phyloP scores from a whole-genome alignment of 2,797 vertebrate species.

The Sebastes nivosus region DNA sequence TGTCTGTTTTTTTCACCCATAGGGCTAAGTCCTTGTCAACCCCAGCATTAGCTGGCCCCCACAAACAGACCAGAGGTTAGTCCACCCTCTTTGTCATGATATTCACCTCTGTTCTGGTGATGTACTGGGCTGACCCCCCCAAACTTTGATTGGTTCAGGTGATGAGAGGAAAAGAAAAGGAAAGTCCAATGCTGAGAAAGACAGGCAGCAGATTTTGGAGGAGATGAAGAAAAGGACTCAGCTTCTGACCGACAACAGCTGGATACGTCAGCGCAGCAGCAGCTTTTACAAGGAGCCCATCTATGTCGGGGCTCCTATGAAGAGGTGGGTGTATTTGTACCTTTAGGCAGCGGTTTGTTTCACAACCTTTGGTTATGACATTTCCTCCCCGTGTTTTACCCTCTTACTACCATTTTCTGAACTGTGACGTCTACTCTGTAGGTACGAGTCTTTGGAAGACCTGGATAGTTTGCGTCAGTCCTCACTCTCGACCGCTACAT shows the following conservation, averaged over 20 bases:
- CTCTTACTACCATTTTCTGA: neutral
- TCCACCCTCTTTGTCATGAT: neutral
- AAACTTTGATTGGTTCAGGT: slow-evolving; percentile 26
- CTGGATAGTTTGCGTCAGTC: slow-evolving; percentile 79
- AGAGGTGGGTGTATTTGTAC: slow-evolving; percentile 79
- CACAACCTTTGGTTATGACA: neutral
- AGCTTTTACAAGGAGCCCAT: slow-evolving; percentile 87
- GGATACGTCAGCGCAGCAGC: slow-evolving; percentile 93
- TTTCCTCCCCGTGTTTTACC: neutral
- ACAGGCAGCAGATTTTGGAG: slow-evolving; percentile 92
- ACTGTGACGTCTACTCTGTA: slow-evolving; percentile 53
- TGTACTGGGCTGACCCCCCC: neutral
- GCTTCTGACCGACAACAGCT: slow-evolving; percentile 93
- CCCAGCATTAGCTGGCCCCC: slow-evolving; percentile 80
- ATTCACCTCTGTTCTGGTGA: slow-evolving; percentile 32
- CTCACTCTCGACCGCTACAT: slow-evolving; percentile 57
- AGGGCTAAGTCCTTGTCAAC: slow-evolving; percentile 92
- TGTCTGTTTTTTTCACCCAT: neutral
- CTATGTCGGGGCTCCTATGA: slow-evolving; percentile 81
- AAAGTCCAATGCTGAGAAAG: slow-evolving; percentile 84
- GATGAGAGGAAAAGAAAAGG: slow-evolving; percentile 79
- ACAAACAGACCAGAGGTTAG: slow-evolving; percentile 83
- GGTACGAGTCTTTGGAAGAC: slow-evolving; percentile 94
- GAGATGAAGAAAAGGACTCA: slow-evolving; percentile 96
- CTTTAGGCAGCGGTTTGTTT: neutral